These are phyloP conservation scores for Vimba vimba DNA, from an alignment of 2,113 vertebrate genomes.

Conservation along the genomic window DNA sequence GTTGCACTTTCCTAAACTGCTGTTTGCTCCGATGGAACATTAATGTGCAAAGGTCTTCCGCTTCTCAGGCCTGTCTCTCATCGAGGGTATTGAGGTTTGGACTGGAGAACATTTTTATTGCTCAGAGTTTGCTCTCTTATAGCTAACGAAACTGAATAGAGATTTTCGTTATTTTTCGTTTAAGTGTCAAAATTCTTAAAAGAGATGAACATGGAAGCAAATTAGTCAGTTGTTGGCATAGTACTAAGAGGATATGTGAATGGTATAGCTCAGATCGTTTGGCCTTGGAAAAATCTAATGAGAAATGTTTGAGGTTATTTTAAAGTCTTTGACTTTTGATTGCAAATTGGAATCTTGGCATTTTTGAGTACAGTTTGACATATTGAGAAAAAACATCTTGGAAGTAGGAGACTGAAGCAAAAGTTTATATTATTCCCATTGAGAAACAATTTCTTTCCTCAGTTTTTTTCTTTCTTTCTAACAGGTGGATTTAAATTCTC, in stretches of 20 bases:
- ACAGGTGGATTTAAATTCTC: neutral
- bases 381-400: too few relatives aligned
- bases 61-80: slow-evolving; percentile 61
- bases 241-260: neutral
- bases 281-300: neutral
- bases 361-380: neutral
- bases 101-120: slow-evolving; percentile 1
- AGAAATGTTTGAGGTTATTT: neutral
- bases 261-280: neutral
- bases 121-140: neutral
- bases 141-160: neutral
- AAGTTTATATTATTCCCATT: neutral
- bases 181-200: neutral
- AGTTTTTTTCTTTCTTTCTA: neutral
- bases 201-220: neutral
- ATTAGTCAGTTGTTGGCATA: neutral
- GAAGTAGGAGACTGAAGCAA: neutral
- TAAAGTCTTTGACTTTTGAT: neutral
- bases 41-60: slow-evolving; percentile 59
- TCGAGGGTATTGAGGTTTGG: neutral
- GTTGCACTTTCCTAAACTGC: slow-evolving; percentile 61
- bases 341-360: neutral
- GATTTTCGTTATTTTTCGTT: neutral
- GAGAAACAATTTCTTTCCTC: neutral
- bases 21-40: slow-evolving; percentile 62